A percentile compares a stretch with the other conserved stretches of the same genome.
phyloP scores from a whole-genome alignment of 2,797 vertebrate genomes.

The Netta rufina region DNA sequence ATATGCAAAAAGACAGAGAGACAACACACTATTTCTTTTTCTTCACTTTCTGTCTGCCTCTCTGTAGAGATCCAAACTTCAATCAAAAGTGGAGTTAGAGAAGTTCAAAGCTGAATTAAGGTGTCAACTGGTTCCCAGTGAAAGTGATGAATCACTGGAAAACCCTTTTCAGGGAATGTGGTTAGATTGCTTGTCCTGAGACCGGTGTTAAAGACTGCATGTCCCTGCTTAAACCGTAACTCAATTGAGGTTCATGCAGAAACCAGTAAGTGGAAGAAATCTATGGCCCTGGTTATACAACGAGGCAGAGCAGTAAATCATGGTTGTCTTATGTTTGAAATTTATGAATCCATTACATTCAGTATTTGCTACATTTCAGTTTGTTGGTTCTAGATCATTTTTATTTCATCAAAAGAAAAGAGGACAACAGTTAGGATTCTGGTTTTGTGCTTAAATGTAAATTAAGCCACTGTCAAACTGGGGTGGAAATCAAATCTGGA shows the following conservation, averaged over 20 bases:
- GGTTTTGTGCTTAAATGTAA: background rate
- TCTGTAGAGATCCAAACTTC: conserved; percentile 16
- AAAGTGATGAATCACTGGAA: conserved; percentile 57
- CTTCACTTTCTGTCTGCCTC: conserved; percentile 29
- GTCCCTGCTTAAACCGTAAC: conserved; percentile 37
- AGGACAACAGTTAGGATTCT: background rate
- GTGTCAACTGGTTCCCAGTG: conserved; percentile 49
- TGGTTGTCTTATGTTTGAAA: conserved; percentile 7
- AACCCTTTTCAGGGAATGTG: conserved; percentile 24
- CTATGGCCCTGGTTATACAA: conserved; percentile 43
- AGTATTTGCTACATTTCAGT: conserved; percentile 38
- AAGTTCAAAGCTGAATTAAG: conserved; percentile 51
- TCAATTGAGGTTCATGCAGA: conserved; percentile 46
- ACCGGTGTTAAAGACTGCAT: conserved; percentile 38
- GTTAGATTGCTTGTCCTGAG: conserved; percentile 43
- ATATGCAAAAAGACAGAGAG: conserved; percentile 9
- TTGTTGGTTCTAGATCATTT: conserved; percentile 13
- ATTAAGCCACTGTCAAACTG: background rate
- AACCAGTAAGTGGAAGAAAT: conserved; percentile 63
- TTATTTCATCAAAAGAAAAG: conserved; percentile 4
- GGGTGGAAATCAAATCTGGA: background rate
- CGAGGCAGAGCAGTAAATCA: conserved; percentile 41
- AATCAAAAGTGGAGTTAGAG: conserved; percentile 4
- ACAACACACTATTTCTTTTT: background rate
- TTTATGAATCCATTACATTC: conserved; percentile 32